Percentiles rank a stretch among this genome's conserved stretches.
Evolutionary conservation across 2,888 invertebrate genomes (phyloP).

Genomic region (Papilio gigon): DNA sequence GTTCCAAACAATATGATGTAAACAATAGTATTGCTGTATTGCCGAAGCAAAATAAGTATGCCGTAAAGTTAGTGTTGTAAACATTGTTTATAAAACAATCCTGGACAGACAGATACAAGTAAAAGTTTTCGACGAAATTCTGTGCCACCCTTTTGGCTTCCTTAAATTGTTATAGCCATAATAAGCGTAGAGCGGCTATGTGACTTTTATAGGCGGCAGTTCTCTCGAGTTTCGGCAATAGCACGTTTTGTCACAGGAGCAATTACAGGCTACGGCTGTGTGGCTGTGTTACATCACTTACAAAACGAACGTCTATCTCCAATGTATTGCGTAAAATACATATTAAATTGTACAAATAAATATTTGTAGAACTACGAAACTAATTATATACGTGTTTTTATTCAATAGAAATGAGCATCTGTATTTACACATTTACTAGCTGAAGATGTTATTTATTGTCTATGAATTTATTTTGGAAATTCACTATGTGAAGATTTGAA

Average conservation of each 20-base stretch:
- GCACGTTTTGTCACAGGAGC: conserved; percentile 70
- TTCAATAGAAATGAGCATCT: too few relatives aligned
- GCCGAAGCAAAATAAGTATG: conserved; percentile 72
- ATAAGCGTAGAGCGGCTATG: conserved; percentile 76
- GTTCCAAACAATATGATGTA: conserved; percentile 52
- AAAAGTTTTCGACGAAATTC: conserved; percentile 77
- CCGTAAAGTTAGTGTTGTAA: conserved; percentile 78
- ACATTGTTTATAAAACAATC: conserved; percentile 82
- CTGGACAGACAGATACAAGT: conserved; percentile 69
- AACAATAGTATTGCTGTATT: conserved; percentile 69
- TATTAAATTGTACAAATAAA: conserved; percentile 8
- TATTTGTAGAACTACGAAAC: background rate
- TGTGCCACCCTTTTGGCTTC: conserved; percentile 78
- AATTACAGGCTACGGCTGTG: conserved; percentile 63
- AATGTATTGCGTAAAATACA: conserved; percentile 55
- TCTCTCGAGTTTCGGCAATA: conserved; percentile 71
- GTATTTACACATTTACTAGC: too few relatives aligned
- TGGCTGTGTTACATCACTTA: conserved; percentile 51
- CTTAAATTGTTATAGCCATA: conserved; percentile 80
- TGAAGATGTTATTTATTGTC: too few relatives aligned
- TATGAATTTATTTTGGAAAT: too few relatives aligned
- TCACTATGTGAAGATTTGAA: too few relatives aligned
- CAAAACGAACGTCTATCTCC: conserved; percentile 63
- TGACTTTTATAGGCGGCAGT: conserved; percentile 78
- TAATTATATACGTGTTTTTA: too few relatives aligned